Percentiles rank a stretch among this genome's conserved stretches.
phyloP scores from a whole-genome alignment of 2,113 vertebrate species.

The Dermatemys mawii region DNA sequence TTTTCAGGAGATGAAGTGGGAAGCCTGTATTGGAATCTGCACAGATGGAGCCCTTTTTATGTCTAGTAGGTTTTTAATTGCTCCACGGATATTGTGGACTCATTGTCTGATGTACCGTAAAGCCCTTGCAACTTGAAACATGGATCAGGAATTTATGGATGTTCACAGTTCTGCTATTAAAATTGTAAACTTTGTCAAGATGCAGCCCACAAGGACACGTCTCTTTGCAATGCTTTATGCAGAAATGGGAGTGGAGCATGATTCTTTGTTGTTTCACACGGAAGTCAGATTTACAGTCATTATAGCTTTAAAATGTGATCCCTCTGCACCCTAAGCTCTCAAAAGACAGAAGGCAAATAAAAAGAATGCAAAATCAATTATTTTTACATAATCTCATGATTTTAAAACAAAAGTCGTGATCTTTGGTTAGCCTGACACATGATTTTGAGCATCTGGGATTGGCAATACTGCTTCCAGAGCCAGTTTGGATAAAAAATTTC shows the following conservation, averaged over 20 bases:
- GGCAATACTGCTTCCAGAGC: no score
- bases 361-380: no score
- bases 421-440: no score
- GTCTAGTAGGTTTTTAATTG: background rate
- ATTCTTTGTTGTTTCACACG: background rate
- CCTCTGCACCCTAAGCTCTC: no score
- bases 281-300: background rate
- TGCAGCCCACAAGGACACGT: background rate
- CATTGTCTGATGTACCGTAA: background rate
- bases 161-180: background rate
- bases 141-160: background rate
- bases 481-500: background rate
- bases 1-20: background rate
- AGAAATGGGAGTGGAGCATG: no score
- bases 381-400: no score
- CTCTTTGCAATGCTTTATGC: background rate
- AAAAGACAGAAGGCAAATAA: no score
- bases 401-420: no score
- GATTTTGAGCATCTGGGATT: no score
- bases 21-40: background rate
- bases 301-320: no score
- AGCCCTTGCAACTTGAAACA: background rate
- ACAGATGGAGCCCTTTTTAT: background rate
- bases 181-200: background rate
- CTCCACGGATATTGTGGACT: background rate